Conservation (phyloP, 2,888 invertebrate species). For the Molorchus minor region DNA sequence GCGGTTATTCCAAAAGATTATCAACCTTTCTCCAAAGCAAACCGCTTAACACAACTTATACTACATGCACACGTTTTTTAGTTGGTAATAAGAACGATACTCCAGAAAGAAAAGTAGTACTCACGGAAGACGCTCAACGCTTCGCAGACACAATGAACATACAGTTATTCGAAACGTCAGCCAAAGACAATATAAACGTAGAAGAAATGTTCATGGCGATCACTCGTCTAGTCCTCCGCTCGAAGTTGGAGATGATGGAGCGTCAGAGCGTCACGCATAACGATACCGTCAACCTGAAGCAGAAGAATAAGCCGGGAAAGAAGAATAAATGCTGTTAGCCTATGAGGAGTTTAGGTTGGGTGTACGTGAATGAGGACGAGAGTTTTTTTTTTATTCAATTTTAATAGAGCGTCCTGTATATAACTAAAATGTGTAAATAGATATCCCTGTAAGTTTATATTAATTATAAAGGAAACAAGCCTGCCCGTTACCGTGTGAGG, state of each 20-base stretch:
- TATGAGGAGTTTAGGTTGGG: constrained; percentile 11
- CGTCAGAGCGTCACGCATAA: constrained; percentile 74
- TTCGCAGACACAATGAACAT: constrained; percentile 99
- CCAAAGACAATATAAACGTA: constrained; percentile 98
- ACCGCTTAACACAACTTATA: too few relatives aligned
- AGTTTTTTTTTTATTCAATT: constrained; percentile 25
- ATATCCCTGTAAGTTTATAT: constrained; percentile 6
- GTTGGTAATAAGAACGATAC: constrained; percentile 98
- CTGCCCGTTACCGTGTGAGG: background rate
- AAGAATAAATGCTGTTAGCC: constrained; percentile 67
- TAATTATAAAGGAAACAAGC: background rate
- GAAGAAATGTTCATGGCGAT: constrained; percentile 92
- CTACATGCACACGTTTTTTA: too few relatives aligned
- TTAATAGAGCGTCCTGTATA: constrained; percentile 35
- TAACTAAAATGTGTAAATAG: constrained; percentile 40
- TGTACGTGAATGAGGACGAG: constrained; percentile 31
- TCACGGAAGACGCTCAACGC: constrained; percentile 95
- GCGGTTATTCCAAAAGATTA: too few relatives aligned
- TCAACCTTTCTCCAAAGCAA: too few relatives aligned
- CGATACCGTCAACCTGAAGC: constrained; percentile 78
- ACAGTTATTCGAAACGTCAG: constrained; percentile 96
- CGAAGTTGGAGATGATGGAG: constrained; percentile 84
- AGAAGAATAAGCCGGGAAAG: constrained; percentile 70
- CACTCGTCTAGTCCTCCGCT: constrained; percentile 82
- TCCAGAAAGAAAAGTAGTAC: constrained; percentile 93